Base-by-base conservation (phyloP, 2,888 invertebrate species). In the Drosophila subquinaria region DNA sequence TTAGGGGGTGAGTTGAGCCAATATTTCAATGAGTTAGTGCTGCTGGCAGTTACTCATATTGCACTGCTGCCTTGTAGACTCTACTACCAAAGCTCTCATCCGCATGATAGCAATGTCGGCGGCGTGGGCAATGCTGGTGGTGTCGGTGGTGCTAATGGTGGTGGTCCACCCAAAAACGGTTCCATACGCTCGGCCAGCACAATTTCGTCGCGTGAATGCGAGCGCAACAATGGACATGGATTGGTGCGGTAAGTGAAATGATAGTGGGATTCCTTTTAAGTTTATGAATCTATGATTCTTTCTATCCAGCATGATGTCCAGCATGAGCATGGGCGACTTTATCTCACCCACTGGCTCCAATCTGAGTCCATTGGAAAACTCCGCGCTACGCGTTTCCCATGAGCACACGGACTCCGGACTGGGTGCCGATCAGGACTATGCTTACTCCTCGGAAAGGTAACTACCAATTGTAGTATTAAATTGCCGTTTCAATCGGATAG, bases 331-430 rank as follows among this genome's bases (percentile, higher is more conserved):
- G 93, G 93, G 93, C 15, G 93, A 93, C 65, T 93, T 93, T 62
- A 92, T 93, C 51, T 92, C 92, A 4, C 93, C 93, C 38, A 93
- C 93, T 4, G 92, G 92, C 47, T 92, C 93, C 2, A 93, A 92
- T 79, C 79, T 93, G 4, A 93, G 92, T 81, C 92, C 93, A 0
- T 71, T 93, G 72, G 93, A 93, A 69, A 92, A 93, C 52, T 92
- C 93, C 0, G 92, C 93, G 0, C 93, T 94, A 15, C 92, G 95
- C 73, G 95, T 95, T 38, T 96, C 95, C 30, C 96, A 96, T 80
- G 96, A 96, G 85, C 96, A 96, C 87, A 96, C 96, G 0, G 96
- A 96, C 92, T 96, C 96, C 0, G 96, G 96, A 0, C 93, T 96
- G 5, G 96, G 96, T 50, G 95, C 95, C 17, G 96, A 96, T 92